A percentile compares a stretch with the other conserved stretches of the same genome.
phyloP scores from a whole-genome alignment of 1,140 invertebrate species.

The Apocrypta bakeri region DNA sequence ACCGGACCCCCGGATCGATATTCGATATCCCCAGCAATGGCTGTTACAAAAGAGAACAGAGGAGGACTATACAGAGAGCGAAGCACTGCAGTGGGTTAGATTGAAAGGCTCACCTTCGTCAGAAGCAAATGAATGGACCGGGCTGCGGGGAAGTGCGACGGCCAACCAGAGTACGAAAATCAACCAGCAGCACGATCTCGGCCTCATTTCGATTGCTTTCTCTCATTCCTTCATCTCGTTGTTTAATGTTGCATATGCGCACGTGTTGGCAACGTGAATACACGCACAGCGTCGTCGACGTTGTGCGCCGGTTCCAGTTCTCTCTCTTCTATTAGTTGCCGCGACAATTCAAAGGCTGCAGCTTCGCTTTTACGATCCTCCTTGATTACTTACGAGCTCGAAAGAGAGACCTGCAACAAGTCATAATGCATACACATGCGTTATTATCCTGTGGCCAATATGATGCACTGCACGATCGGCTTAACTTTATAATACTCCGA shows the following conservation, averaged over 20 bases:
- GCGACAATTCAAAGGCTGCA: background rate
- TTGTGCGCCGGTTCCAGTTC: too few relatives aligned
- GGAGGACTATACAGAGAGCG: background rate
- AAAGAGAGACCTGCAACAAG: slow-evolving; percentile 38
- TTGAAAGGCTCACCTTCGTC: slow-evolving; percentile 67
- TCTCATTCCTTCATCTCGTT: slow-evolving; percentile 58
- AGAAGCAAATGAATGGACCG: slow-evolving; percentile 61
- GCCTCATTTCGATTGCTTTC: slow-evolving; percentile 67
- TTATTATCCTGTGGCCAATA: slow-evolving; percentile 29
- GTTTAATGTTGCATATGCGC: slow-evolving; percentile 5
- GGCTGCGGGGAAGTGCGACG: slow-evolving; percentile 59
- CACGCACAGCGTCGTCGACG: background rate
- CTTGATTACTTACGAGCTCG: slow-evolving; percentile 34
- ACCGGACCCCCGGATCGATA: slow-evolving; percentile 41
- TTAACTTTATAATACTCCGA: slow-evolving; percentile 37
- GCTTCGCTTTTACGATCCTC: slow-evolving; percentile 45
- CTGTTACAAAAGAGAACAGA: slow-evolving; percentile 13
- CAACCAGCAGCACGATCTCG: slow-evolving; percentile 68
- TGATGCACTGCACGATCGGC: slow-evolving; percentile 6
- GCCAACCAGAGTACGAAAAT: slow-evolving; percentile 66
- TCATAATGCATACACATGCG: slow-evolving; percentile 39
- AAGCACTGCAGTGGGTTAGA: slow-evolving; percentile 14
- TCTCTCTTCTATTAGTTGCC: background rate
- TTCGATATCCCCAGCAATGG: slow-evolving; percentile 34
- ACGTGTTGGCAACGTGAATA: background rate